Evolutionary conservation across 2,888 invertebrate genomes (phyloP).

Genomic region (Odontocerum albicorne): DNA sequence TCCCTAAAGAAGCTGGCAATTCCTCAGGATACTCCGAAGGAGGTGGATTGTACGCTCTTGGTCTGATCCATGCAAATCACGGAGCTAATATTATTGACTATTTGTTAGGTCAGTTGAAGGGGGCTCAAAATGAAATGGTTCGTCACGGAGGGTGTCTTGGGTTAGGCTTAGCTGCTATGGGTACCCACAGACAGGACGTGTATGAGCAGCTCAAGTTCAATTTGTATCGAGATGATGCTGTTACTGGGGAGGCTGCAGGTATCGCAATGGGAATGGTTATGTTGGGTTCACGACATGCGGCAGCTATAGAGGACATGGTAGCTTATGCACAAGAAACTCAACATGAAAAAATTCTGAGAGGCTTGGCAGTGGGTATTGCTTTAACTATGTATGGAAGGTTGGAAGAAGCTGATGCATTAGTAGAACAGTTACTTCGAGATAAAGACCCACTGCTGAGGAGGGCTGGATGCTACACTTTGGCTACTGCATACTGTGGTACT

Average conservation of each 20-base stretch:
- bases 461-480: conserved; percentile 97
- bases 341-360: conserved; percentile 97
- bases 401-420: conserved; percentile 94
- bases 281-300: conserved; percentile 91
- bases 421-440: conserved; percentile 85
- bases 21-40: conserved; percentile 94
- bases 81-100: conserved; percentile 96
- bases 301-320: conserved; percentile 93
- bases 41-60: conserved; percentile 92
- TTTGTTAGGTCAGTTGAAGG: conserved; percentile 91
- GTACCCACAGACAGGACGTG: conserved; percentile 91
- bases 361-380: conserved; percentile 94
- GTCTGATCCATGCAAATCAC: conserved; percentile 98
- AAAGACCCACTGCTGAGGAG: conserved; percentile 94
- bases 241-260: conserved; percentile 98
- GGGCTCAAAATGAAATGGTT: conserved; percentile 95
- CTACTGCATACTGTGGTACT: conserved; percentile 98
- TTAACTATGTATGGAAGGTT: conserved; percentile 96
- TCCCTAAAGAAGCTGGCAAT: conserved; percentile 94
- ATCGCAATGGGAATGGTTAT: conserved; percentile 99
- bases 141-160: conserved; percentile 98
- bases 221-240: conserved; percentile 97
- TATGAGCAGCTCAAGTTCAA: conserved; percentile 97
- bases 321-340: conserved; percentile 94
- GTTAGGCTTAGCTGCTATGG: conserved; percentile 96